A percentile compares a stretch with the other conserved stretches of the same genome.
phyloP scores from a whole-genome alignment of 2,888 invertebrate genomes.

The Temnothorax rugatulus region DNA sequence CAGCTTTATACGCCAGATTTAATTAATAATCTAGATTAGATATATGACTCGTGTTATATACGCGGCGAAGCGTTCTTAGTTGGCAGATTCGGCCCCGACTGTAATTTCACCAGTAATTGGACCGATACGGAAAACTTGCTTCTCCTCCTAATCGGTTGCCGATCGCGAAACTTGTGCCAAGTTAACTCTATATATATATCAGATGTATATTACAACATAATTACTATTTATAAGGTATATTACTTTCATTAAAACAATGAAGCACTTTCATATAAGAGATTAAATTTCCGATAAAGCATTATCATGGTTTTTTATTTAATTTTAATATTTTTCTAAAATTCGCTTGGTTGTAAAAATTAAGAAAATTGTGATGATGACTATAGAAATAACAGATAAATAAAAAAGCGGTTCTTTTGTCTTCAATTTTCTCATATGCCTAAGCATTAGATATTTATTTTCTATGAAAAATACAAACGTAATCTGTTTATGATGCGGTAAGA shows the following conservation, averaged over 20 bases:
- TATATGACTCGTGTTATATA: constrained; percentile 73
- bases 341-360: not conserved
- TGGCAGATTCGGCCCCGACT: constrained; percentile 77
- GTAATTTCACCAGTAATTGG: constrained; percentile 79
- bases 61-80: constrained; percentile 78
- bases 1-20: constrained; percentile 84
- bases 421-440: not conserved
- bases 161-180: constrained; percentile 61
- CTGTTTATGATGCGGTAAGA: not conserved
- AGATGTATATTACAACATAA: not conserved
- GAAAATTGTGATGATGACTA: not conserved
- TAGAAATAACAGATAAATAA: not conserved
- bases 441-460: not conserved
- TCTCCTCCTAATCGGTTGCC: constrained; percentile 75
- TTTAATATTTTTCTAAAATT: not conserved
- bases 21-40: constrained; percentile 85
- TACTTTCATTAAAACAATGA: not conserved
- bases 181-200: constrained; percentile 45
- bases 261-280: not conserved
- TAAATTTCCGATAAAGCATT: not conserved
- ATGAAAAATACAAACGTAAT: not conserved
- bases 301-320: not conserved
- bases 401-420: not conserved
- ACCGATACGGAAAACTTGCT: constrained; percentile 81
- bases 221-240: not conserved